phyloP scores from a whole-genome alignment of 2,888 invertebrate genomes.

The Caenorhabditis wallacei region DNA sequence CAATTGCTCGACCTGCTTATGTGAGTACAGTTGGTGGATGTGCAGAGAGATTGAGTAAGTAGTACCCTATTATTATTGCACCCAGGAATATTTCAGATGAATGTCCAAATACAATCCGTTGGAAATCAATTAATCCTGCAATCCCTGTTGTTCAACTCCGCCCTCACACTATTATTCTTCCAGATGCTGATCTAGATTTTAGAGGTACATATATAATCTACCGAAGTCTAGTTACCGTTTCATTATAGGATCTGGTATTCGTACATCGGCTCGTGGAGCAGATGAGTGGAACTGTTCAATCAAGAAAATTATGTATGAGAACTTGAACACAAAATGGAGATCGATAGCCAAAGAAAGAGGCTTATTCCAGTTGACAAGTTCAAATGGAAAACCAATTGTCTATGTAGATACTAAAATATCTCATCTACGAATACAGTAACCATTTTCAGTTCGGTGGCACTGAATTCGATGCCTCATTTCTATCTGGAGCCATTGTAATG shows the following conservation, averaged over 20 bases:
- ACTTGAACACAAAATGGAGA: conserved; percentile 65
- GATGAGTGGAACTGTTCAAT: conserved; percentile 67
- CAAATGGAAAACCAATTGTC: conserved; percentile 43
- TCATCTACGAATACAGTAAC: background rate
- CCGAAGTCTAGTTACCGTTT: too few relatives aligned
- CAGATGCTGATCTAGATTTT: conserved; percentile 32
- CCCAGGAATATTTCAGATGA: conserved; percentile 15
- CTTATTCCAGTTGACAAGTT: conserved; percentile 56
- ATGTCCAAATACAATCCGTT: conserved; percentile 42
- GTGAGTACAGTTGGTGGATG: conserved; percentile 71
- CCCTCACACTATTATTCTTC: conserved; percentile 44
- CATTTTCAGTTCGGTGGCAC: conserved; percentile 67
- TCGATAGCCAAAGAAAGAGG: conserved; percentile 27
- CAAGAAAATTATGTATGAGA: conserved; percentile 61
- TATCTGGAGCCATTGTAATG: conserved; percentile 64
- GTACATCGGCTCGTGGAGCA: conserved; percentile 20
- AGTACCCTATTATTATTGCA: too few relatives aligned
- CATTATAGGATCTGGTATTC: conserved; percentile 8
- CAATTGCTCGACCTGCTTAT: conserved; percentile 71
- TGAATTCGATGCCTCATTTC: conserved; percentile 55
- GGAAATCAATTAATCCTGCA: conserved; percentile 29
- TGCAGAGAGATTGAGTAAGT: conserved; percentile 65
- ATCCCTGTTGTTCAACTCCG: conserved; percentile 49
- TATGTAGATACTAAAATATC: conserved; percentile 42
- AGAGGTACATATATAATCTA: too few relatives aligned